Conservation (phyloP, 2,113 vertebrate genomes). For the Microcebus tavaratra region DNA sequence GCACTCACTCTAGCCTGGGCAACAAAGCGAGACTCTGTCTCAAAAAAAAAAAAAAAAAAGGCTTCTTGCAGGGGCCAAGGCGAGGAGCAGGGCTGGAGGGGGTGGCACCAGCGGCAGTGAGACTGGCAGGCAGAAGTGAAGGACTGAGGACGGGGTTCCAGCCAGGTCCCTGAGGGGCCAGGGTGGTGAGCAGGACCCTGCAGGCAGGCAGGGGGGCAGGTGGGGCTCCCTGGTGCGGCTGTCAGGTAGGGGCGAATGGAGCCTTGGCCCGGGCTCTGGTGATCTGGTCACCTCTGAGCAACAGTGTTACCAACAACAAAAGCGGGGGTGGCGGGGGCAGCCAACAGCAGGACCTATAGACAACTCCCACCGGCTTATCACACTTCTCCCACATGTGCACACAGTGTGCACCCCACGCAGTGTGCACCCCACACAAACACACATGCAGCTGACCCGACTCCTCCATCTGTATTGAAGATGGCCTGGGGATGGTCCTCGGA, state of each 20-base stretch:
- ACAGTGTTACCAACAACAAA: background rate
- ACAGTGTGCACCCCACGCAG: background rate
- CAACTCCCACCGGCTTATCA: background rate
- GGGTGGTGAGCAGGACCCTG: background rate
- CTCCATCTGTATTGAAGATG: background rate
- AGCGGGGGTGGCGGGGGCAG: background rate
- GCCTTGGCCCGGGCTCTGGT: background rate
- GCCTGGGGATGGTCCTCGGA: background rate
- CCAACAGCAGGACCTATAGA: background rate
- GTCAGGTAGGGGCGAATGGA: background rate
- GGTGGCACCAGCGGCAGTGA: background rate
- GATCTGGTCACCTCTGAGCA: background rate
- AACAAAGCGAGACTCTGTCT: no score
- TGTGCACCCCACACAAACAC: background rate
- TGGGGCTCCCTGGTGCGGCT: background rate
- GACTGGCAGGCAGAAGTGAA: background rate
- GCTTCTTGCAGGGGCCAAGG: no score
- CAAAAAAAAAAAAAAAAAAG: no score
- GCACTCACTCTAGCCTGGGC: no score
- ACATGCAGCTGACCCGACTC: background rate
- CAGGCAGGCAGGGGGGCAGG: background rate
- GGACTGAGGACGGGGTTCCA: background rate
- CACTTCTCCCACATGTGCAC: background rate
- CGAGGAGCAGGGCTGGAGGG: rapidly evolving
- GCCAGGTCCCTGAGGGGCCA: background rate